Evolutionary conservation across 2,797 vertebrate species (phyloP), one percentile per base, ranked within the genome.

Genomic region (Enteromius thamalakanensis): DNA sequence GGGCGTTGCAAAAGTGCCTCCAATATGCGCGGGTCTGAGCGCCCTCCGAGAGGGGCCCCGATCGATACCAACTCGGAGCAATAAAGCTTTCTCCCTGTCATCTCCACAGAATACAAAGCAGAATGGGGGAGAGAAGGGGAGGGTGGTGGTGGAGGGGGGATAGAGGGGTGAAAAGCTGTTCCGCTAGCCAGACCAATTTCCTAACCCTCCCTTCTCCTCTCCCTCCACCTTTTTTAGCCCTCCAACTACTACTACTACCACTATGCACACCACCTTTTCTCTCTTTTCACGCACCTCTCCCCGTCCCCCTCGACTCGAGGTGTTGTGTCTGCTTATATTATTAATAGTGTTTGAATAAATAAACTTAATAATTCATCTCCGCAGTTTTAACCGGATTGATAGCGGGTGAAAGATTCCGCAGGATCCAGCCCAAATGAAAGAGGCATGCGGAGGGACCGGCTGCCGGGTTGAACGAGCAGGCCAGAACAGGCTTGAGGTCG

Each of bases 21-120:
- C 86, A 81, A 88, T 83, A 84, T 78, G 86, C 76, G 91, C 6
- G 19, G 89, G 90, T 93, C 93, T 91, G 87, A 89, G 92, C 93
- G 88, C 94, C 95, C 95, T 93, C 93, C 92, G 89, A 86, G 89
- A 87, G 91, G 94, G 95, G 94, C 95, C 95, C 95, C 95, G 94
- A 96, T 96, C 96, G 95, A 96, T 96, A 96, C 95, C 90, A 95
- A 95, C 95, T 96, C 95, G 92, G 95, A 96, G 96, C 96, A 96
- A 97, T 96, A 97, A 97, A 97, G 95, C 96, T 96, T 96, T 96
- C 88, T 88, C 93, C 94, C 96, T 96, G 96, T 96, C 96, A 96
- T 96, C 95, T 96, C 96, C 93, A 92, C 95, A 95, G 96, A 96
- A 96, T 96, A 96, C 95, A 94, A 95, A 94, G 92, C 93, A 95